Conservation (phyloP, 2,888 invertebrate genomes). For the Spisula subtruncata region DNA sequence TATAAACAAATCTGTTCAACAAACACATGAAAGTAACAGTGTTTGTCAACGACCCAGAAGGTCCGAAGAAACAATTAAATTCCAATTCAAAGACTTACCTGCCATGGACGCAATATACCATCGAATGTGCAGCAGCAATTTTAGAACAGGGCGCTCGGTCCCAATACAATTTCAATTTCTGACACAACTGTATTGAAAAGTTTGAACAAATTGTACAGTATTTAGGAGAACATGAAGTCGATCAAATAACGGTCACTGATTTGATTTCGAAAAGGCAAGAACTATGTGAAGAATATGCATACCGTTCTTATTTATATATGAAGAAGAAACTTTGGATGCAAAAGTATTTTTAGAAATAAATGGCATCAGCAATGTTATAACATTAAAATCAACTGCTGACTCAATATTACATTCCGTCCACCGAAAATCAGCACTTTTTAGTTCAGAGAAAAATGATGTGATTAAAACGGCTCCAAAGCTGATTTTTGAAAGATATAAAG, state of each 20-base stretch:
- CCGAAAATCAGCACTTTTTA: conserved; percentile 27
- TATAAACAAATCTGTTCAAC: no score
- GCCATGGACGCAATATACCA: conserved; percentile 72
- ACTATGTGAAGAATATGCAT: conserved; percentile 49
- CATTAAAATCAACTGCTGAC: conserved; percentile 59
- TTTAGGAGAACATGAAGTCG: conserved; percentile 25
- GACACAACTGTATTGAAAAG: not conserved
- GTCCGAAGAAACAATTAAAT: no score
- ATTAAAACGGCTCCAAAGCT: conserved; percentile 71
- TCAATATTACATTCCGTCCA: conserved; percentile 62
- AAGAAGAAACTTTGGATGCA: conserved; percentile 53
- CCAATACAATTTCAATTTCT: conserved; percentile 9
- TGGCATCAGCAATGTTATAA: conserved; percentile 66
- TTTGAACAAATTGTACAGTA: conserved; percentile 5
- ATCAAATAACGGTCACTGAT: conserved; percentile 40
- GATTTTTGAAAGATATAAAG: conserved; percentile 71
- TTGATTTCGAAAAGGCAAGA: conserved; percentile 17
- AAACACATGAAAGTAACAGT: no score
- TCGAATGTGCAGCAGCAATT: conserved; percentile 44
- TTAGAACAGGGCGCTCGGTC: conserved; percentile 27
- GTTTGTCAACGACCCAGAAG: no score
- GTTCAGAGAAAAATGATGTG: conserved; percentile 55
- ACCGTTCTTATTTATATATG: conserved; percentile 35
- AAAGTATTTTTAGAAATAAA: conserved; percentile 62
- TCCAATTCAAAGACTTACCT: conserved; percentile 56